Evolutionary conservation across 2,797 vertebrate species (phyloP).

Genomic region (Neosalanx taihuensis): DNA sequence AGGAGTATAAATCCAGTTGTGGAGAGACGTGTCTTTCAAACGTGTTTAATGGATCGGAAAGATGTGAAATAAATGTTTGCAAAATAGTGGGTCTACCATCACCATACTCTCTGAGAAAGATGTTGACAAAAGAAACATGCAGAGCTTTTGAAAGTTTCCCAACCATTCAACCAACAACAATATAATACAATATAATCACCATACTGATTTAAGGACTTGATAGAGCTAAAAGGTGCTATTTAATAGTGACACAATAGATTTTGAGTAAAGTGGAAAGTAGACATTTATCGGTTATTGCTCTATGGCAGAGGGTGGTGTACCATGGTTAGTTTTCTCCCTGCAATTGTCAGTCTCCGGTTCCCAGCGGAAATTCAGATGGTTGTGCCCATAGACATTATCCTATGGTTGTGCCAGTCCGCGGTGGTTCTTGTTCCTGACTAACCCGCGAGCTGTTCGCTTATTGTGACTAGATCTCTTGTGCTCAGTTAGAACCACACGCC

Average conservation of each 20-base stretch:
- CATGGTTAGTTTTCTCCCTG: not conserved
- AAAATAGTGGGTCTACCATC: too few relatives aligned
- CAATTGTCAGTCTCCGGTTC: not conserved
- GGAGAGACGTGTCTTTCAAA: not conserved
- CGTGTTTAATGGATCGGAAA: too few relatives aligned
- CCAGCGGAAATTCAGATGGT: not conserved
- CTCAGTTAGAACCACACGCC: not conserved
- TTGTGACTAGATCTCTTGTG: not conserved
- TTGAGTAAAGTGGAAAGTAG: not conserved
- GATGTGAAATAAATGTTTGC: too few relatives aligned
- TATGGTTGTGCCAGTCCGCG: not conserved
- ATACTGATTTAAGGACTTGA: constrained; percentile 25
- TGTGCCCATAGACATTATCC: too few relatives aligned
- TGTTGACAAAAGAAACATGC: constrained; percentile 5
- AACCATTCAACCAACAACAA: constrained; percentile 1
- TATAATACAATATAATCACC: not conserved
- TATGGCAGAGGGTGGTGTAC: not conserved
- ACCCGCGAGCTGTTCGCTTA: not conserved
- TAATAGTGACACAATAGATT: not conserved
- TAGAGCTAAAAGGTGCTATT: constrained; percentile 1
- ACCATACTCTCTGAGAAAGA: too few relatives aligned
- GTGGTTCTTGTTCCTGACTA: not conserved
- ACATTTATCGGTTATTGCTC: too few relatives aligned
- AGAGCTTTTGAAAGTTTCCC: constrained; percentile 6
- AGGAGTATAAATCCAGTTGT: not conserved